Conservation (phyloP, 2,113 vertebrate genomes). For the Prunella himalayana region DNA sequence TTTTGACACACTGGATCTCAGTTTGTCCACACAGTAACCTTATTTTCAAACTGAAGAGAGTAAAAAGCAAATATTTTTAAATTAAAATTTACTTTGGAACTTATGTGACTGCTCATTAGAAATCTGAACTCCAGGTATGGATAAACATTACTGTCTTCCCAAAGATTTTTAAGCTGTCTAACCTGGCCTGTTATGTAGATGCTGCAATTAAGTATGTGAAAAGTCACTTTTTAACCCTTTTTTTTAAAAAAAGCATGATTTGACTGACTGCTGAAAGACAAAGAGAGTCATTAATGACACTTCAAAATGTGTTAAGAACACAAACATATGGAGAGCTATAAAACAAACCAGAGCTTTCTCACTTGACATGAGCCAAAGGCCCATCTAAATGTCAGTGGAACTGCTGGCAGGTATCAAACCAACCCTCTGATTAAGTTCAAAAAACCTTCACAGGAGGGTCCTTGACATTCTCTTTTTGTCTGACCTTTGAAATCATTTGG, state of each 20-base stretch:
- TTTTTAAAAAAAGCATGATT: background rate
- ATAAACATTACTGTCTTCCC: background rate
- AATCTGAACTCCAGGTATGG: background rate
- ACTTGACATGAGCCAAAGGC: background rate
- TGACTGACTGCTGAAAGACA: background rate
- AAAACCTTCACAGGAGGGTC: background rate
- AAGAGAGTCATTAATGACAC: background rate
- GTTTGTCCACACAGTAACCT: background rate
- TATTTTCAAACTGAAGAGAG: background rate
- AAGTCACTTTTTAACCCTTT: background rate
- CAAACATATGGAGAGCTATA: background rate
- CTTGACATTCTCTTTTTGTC: background rate
- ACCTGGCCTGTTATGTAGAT: fast-evolving
- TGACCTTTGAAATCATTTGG: conserved; percentile 7
- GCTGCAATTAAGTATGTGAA: background rate
- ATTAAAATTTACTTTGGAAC: background rate
- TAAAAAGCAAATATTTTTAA: background rate
- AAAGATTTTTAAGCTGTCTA: background rate
- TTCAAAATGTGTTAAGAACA: background rate
- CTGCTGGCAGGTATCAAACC: background rate
- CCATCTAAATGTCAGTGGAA: background rate
- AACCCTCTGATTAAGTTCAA: background rate
- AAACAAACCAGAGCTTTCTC: background rate
- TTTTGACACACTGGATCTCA: background rate
- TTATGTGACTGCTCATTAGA: background rate